Conservation (phyloP, 2,888 invertebrate genomes). For the Hofmannophila pseudospretella region DNA sequence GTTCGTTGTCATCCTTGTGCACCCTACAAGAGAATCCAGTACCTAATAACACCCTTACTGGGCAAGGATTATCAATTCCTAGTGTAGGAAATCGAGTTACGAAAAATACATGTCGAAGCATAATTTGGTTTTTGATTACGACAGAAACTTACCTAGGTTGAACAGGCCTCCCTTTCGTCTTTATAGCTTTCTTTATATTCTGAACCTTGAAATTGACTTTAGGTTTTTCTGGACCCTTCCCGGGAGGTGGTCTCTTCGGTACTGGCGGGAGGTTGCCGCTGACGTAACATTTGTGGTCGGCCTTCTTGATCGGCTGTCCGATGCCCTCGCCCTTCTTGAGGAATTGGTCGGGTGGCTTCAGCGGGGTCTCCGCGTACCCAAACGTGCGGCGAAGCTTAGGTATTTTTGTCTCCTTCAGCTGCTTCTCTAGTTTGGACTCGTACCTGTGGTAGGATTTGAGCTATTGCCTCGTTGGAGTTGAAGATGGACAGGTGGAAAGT, state of each 20-base stretch:
- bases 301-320: constrained; percentile 53
- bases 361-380: constrained; percentile 81
- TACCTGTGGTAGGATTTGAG: constrained; percentile 49
- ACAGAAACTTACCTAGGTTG: constrained; percentile 64
- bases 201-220: constrained; percentile 74
- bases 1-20: too few relatives aligned
- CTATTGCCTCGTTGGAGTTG: not conserved
- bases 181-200: constrained; percentile 79
- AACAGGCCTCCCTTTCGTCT: constrained; percentile 72
- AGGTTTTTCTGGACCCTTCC: constrained; percentile 44
- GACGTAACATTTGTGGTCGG: constrained; percentile 55
- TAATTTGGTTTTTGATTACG: too few relatives aligned
- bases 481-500: too few relatives aligned
- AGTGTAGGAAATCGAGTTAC: too few relatives aligned
- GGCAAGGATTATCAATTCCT: too few relatives aligned
- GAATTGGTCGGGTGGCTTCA: constrained; percentile 78
- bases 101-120: too few relatives aligned
- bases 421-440: constrained; percentile 68
- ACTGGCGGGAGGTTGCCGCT: constrained; percentile 65
- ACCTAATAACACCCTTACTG: too few relatives aligned
- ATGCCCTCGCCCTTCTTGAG: constrained; percentile 80
- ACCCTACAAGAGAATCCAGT: too few relatives aligned
- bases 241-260: constrained; percentile 54
- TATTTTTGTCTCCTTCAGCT: constrained; percentile 60
- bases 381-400: constrained; percentile 78